Evolutionary conservation across 1,140 invertebrate genomes (phyloP).

Genomic region (Lepidotrigona ventralis): DNA sequence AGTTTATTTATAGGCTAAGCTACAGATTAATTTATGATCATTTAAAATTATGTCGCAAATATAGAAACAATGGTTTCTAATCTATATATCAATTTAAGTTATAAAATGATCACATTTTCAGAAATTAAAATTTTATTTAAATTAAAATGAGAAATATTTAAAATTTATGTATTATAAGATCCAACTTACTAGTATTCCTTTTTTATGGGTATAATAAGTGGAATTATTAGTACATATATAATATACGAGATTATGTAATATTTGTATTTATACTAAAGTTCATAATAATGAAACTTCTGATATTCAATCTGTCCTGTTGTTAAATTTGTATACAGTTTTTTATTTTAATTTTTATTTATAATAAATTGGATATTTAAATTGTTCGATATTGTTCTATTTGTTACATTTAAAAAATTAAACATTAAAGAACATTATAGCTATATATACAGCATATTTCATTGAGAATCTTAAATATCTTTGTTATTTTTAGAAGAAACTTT

Average conservation of each 20-base stretch:
- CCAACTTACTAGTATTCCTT: background rate
- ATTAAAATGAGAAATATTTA: background rate
- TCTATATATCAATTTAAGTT: background rate
- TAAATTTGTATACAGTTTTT: slow-evolving; percentile 21
- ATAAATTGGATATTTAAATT: slow-evolving; percentile 14
- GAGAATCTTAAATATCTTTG: background rate
- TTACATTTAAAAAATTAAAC: background rate
- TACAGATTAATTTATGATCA: background rate
- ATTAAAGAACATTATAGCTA: background rate
- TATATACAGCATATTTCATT: background rate
- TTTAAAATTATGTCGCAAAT: background rate
- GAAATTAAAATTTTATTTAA: background rate
- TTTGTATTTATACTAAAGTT: background rate
- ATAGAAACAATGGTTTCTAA: background rate
- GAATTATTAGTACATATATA: background rate
- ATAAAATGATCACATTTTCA: background rate
- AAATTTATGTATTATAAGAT: background rate
- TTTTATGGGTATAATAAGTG: background rate
- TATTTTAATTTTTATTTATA: slow-evolving; percentile 26
- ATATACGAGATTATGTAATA: slow-evolving; percentile 4
- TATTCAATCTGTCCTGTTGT: background rate
- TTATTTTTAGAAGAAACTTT: no score
- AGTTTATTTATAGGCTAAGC: no score
- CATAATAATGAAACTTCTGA: slow-evolving; percentile 7
- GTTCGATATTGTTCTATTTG: background rate